Percentiles rank a stretch among this genome's conserved stretches.
phyloP scores from a whole-genome alignment of 2,113 vertebrate species.

The Nothobranchius furzeri region DNA sequence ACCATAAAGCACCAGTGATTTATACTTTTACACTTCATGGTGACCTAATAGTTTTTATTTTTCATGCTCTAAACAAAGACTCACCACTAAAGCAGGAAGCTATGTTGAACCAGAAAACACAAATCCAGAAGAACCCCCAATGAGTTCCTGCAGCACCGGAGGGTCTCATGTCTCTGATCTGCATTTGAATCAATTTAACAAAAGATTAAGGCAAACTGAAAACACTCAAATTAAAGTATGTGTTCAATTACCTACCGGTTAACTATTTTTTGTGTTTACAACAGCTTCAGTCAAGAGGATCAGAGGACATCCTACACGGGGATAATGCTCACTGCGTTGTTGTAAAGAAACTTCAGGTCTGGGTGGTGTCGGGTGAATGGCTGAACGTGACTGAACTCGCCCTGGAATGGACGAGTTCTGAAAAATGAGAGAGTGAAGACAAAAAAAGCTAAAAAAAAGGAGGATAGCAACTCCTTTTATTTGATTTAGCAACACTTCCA shows the following conservation, averaged over 20 bases:
- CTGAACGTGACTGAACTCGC: constrained; percentile 37
- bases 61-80: constrained; percentile 3
- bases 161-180: constrained; percentile 19
- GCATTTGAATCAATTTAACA: constrained; percentile 9
- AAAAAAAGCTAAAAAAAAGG: neutral
- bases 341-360: neutral
- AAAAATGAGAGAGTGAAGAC: too few relatives aligned
- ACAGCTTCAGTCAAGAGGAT: neutral
- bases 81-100: constrained; percentile 32
- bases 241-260: neutral
- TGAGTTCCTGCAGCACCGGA: neutral
- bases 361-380: neutral
- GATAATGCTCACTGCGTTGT: neutral
- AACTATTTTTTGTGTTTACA: neutral
- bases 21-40: too few relatives aligned
- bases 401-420: constrained; percentile 24
- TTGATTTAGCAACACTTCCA: too few relatives aligned
- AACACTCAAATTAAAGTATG: neutral
- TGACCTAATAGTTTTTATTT: too few relatives aligned
- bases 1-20: too few relatives aligned
- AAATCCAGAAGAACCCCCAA: constrained; percentile 5
- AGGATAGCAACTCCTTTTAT: too few relatives aligned
- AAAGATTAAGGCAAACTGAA: too few relatives aligned
- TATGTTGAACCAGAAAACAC: constrained; percentile 31
- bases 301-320: neutral